A percentile compares a stretch with the other conserved stretches of the same genome.
These are phyloP conservation scores for Eucriotettix oculatus DNA, from an alignment of 2,888 invertebrate species.

Conservation along the genomic window DNA sequence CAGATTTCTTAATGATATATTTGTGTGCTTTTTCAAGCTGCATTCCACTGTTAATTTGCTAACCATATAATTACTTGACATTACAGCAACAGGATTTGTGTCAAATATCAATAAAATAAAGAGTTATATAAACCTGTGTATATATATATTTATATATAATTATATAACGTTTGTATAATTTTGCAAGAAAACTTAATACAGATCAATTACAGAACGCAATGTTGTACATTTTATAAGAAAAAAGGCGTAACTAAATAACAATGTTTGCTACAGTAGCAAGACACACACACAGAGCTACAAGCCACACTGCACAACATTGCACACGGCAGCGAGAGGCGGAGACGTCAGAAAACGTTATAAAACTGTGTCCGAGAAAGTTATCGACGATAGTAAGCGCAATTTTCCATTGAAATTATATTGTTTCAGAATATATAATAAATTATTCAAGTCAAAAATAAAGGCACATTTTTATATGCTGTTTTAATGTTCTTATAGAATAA, in stretches of 20 bases:
- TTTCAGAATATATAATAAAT: too few species aligned
- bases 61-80: too few species aligned
- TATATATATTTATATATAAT: constrained; percentile 14
- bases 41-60: too few species aligned
- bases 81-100: too few species aligned
- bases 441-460: too few species aligned
- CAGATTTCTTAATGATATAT: too few species aligned
- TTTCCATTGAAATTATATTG: too few species aligned
- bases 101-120: neutral
- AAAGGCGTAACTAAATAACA: neutral
- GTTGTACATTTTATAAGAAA: constrained; percentile 8
- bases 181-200: constrained; percentile 16
- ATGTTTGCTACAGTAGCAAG: neutral
- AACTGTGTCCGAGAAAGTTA: too few species aligned
- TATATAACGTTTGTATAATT: constrained; percentile 16
- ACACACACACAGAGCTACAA: neutral
- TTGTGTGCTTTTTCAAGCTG: too few species aligned
- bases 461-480: too few species aligned
- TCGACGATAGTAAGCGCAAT: too few species aligned
- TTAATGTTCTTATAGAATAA: neutral
- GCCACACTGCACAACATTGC: neutral
- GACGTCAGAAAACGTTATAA: too few species aligned
- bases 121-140: constrained; percentile 12
- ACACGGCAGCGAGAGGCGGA: neutral
- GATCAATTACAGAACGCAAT: constrained; percentile 14